phyloP scores from a whole-genome alignment of 2,113 vertebrate genomes.

The Mus pahari region DNA sequence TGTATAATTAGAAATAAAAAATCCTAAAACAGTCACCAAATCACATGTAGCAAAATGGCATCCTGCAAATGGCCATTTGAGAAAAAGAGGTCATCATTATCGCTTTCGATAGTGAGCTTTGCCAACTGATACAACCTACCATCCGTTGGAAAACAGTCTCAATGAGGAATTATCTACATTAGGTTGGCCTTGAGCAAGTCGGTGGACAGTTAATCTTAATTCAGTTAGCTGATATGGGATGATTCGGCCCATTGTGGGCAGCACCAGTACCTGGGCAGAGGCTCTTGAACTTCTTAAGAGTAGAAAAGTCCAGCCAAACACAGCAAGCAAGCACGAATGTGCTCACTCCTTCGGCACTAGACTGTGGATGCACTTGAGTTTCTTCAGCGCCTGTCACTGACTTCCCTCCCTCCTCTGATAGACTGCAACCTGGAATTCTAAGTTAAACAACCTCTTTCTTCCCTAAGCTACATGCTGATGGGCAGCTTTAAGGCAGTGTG shows the following conservation, averaged over 20 bases:
- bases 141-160: not conserved
- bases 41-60: not conserved
- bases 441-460: not conserved
- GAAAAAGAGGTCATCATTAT: not conserved
- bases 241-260: not conserved
- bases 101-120: not conserved
- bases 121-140: not conserved
- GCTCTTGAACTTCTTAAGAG: not conserved
- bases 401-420: not conserved
- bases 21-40: conserved; percentile 2
- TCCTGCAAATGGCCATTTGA: not conserved
- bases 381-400: not conserved
- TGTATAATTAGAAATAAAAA: conserved; percentile 1
- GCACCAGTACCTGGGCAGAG: too few species aligned
- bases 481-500: not conserved
- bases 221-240: too few species aligned
- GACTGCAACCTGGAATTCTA: not conserved
- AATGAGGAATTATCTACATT: not conserved
- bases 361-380: not conserved
- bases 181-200: not conserved
- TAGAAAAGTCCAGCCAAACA: not conserved
- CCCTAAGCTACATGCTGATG: not conserved
- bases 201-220: not conserved
- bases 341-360: not conserved
- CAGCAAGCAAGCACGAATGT: not conserved